Percentiles rank a stretch among this genome's conserved stretches.
These are phyloP conservation scores for Zoanthus gigantus DNA, from an alignment of 92 coral and sea anemone species.

Conservation along the genomic window DNA sequence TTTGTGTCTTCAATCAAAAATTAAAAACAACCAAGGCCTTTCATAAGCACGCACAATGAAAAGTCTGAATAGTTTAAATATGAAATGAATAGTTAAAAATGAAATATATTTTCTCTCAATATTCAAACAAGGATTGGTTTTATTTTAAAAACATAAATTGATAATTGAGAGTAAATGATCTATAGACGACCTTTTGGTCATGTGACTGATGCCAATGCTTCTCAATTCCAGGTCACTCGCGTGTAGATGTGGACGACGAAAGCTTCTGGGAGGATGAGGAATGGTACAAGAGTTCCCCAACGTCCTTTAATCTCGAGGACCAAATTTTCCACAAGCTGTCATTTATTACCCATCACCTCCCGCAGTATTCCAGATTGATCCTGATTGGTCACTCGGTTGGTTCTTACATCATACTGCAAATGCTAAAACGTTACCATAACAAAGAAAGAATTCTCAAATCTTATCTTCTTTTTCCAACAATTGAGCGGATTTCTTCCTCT, in stretches of 20 bases:
- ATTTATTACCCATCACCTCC: conserved; percentile 80
- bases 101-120: too few relatives aligned
- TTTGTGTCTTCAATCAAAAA: too few relatives aligned
- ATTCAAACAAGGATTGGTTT: too few relatives aligned
- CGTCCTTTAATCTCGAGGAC: conserved; percentile 67
- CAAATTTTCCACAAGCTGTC: conserved; percentile 91
- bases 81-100: too few relatives aligned
- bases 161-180: too few relatives aligned
- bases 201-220: not conserved
- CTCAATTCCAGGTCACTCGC: conserved; percentile 30
- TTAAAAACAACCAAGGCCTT: too few relatives aligned
- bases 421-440: conserved; percentile 87
- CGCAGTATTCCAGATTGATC: conserved; percentile 69
- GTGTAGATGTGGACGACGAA: conserved; percentile 49
- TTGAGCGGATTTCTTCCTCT: conserved; percentile 89
- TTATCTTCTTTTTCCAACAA: conserved; percentile 93
- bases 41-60: too few relatives aligned
- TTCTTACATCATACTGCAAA: conserved; percentile 85
- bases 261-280: conserved; percentile 43
- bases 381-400: conserved; percentile 95
- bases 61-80: too few relatives aligned
- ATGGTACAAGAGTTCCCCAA: conserved; percentile 47
- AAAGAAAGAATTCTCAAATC: conserved; percentile 83
- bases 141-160: too few relatives aligned
- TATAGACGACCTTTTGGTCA: too few relatives aligned